Percentiles rank a stretch among this genome's conserved stretches.
Evolutionary conservation across 2,888 invertebrate species (phyloP).

Genomic region (Stenodema calcarata): DNA sequence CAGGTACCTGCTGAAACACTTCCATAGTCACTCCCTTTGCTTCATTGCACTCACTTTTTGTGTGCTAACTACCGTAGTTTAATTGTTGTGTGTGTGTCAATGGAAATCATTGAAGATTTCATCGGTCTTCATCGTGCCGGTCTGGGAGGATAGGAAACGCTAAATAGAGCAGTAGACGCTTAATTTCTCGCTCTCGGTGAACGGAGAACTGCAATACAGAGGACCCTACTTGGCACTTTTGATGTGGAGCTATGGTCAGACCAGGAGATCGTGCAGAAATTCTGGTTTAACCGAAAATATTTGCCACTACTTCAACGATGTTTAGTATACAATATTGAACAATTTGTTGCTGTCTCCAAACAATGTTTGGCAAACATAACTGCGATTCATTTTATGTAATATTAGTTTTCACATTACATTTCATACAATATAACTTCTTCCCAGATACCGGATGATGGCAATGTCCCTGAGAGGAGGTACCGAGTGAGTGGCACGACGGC

Average conservation of each 20-base stretch:
- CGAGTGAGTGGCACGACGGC: background rate
- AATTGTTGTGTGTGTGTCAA: too few species aligned
- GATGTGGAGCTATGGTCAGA: background rate
- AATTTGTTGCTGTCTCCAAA: too few species aligned
- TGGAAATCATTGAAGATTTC: background rate
- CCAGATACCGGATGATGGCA: background rate
- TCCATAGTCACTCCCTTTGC: too few species aligned
- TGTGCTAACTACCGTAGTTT: too few species aligned
- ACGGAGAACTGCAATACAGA: background rate
- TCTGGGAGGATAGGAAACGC: background rate
- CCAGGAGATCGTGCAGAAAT: background rate
- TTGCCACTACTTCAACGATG: background rate
- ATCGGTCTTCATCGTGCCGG: too few species aligned
- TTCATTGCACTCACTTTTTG: too few species aligned
- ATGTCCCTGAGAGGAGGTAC: background rate
- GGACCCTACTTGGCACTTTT: background rate
- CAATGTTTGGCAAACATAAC: too few species aligned
- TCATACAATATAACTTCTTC: too few species aligned
- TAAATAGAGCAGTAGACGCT: background rate
- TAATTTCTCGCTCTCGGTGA: background rate
- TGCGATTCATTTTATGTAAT: background rate
- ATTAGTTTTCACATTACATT: background rate
- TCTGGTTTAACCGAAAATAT: background rate
- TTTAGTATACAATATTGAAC: too few species aligned
- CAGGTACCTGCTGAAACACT: too few species aligned